Percentiles rank a stretch among this genome's conserved stretches.
Evolutionary conservation across 1,140 invertebrate genomes (phyloP).

Genomic region (Sweltsa coloradensis): DNA sequence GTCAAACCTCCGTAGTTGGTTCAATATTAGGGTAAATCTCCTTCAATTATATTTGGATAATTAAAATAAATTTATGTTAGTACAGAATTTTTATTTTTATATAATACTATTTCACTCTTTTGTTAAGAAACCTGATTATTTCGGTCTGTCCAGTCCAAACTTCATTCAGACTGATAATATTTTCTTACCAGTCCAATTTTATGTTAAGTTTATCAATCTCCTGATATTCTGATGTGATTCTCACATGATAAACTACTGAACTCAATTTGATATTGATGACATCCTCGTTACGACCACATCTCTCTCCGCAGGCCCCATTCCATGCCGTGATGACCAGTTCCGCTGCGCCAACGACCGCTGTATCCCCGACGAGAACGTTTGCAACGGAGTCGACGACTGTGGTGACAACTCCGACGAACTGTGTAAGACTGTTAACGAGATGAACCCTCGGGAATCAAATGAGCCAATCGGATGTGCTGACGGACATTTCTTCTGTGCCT

Average conservation of each 20-base stretch:
- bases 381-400: slow-evolving; percentile 56
- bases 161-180: neutral
- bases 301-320: too few relatives aligned
- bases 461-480: neutral
- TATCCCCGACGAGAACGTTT: slow-evolving; percentile 27
- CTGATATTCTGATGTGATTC: slow-evolving; percentile 21
- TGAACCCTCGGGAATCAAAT: neutral
- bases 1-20: too few relatives aligned
- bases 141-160: too few relatives aligned
- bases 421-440: slow-evolving; percentile 5
- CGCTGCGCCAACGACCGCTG: slow-evolving; percentile 25
- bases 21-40: too few relatives aligned
- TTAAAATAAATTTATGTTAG: neutral
- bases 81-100: neutral
- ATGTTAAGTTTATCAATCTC: slow-evolving; percentile 15
- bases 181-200: neutral
- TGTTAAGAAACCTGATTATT: too few relatives aligned
- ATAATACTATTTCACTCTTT: too few relatives aligned
- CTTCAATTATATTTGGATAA: neutral
- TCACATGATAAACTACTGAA: slow-evolving; percentile 19
- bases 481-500: neutral
- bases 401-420: slow-evolving; percentile 49
- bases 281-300: too few relatives aligned
- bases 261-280: slow-evolving; percentile 1
- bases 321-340: slow-evolving; percentile 2